A percentile compares a stretch with the other conserved stretches of the same genome.
Evolutionary conservation across 2,888 invertebrate genomes (phyloP).

Genomic region (Caenorhabditis sp.): DNA sequence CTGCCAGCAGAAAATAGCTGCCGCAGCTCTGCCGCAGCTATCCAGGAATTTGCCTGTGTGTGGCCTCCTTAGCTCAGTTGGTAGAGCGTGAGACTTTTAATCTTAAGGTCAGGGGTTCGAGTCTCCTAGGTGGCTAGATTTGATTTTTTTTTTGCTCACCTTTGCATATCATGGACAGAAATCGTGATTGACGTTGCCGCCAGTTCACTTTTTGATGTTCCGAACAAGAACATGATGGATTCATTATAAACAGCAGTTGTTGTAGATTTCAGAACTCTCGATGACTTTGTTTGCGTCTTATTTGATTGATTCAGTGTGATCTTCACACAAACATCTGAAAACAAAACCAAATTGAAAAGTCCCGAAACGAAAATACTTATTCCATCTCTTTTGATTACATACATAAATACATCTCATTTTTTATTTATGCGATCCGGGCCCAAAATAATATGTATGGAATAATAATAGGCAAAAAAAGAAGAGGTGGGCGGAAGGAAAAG

Average conservation of each 20-base stretch:
- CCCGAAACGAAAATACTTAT: no score
- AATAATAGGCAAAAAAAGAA: neutral
- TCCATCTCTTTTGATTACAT: neutral
- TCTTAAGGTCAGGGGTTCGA: slow-evolving; percentile 60
- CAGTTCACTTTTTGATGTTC: slow-evolving; percentile 70
- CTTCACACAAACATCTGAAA: slow-evolving; percentile 73
- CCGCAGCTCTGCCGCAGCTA: no score
- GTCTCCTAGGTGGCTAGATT: slow-evolving; percentile 36
- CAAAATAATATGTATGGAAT: neutral
- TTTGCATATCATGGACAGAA: slow-evolving; percentile 67
- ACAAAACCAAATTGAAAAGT: neutral
- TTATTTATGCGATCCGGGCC: slow-evolving; percentile 1
- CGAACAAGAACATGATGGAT: slow-evolving; percentile 70
- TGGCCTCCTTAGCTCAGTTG: slow-evolving; percentile 62
- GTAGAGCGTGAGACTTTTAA: slow-evolving; percentile 65
- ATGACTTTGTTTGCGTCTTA: slow-evolving; percentile 67
- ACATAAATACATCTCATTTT: neutral
- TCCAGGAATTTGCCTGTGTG: no score
- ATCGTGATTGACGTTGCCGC: slow-evolving; percentile 71
- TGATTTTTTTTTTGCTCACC: slow-evolving; percentile 35
- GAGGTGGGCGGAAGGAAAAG: neutral
- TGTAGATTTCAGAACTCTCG: slow-evolving; percentile 64
- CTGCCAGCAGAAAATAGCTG: no score
- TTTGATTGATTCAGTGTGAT: slow-evolving; percentile 71
- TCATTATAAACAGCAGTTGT: slow-evolving; percentile 64